These are phyloP conservation scores for Drosophila macrospina DNA, from an alignment of 2,888 invertebrate species.

Conservation along the genomic window DNA sequence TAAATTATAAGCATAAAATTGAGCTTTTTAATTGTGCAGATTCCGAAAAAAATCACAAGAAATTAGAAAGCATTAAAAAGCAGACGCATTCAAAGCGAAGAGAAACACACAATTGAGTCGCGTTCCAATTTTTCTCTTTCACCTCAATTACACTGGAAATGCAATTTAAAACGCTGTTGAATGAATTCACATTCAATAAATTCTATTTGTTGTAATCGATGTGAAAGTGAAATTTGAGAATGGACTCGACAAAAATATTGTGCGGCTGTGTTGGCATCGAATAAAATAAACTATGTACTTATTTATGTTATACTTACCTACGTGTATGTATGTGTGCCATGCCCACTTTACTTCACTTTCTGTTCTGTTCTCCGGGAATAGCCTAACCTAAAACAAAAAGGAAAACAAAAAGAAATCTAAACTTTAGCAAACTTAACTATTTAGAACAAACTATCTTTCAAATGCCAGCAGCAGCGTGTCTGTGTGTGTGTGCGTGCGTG, in stretches of 20 bases:
- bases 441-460: slow-evolving; percentile 21
- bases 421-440: slow-evolving; percentile 36
- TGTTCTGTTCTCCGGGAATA: slow-evolving; percentile 29
- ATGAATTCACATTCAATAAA: neutral
- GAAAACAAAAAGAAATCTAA: neutral
- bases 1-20: slow-evolving; percentile 72
- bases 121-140: slow-evolving; percentile 12
- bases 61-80: slow-evolving; percentile 14
- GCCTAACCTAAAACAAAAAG: slow-evolving; percentile 11
- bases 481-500: neutral
- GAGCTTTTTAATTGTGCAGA: slow-evolving; percentile 78
- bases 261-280: slow-evolving; percentile 38
- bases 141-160: neutral
- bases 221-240: slow-evolving; percentile 7
- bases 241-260: neutral
- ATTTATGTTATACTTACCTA: slow-evolving; percentile 19
- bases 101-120: slow-evolving; percentile 1
- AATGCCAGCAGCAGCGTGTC: slow-evolving; percentile 35
- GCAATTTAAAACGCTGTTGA: neutral
- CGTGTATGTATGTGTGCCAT: slow-evolving; percentile 27
- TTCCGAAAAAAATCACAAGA: slow-evolving; percentile 34
- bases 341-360: slow-evolving; percentile 18
- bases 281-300: slow-evolving; percentile 28
- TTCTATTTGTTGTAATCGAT: too few relatives aligned
- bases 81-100: neutral